Evolutionary conservation across 2,888 invertebrate genomes (phyloP).

Genomic region (Mycalesis mineus): DNA sequence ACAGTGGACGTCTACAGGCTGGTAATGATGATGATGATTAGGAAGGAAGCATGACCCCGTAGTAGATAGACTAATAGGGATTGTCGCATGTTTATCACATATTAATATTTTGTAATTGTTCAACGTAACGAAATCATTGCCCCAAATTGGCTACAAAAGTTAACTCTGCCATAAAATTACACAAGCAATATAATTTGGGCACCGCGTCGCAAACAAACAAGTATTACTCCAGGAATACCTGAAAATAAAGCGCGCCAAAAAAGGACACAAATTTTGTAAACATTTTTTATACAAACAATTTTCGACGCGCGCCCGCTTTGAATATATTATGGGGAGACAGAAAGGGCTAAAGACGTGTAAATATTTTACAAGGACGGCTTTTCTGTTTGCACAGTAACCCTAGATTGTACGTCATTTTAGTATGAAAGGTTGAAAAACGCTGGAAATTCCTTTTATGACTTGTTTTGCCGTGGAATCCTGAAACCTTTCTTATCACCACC

Average conservation of each 20-base stretch:
- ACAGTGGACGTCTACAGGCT: too few species aligned
- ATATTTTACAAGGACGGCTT: conserved; percentile 48
- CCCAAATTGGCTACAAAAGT: not conserved
- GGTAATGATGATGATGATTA: too few species aligned
- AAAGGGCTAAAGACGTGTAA: conserved; percentile 50
- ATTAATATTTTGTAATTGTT: too few species aligned
- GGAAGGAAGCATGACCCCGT: too few species aligned
- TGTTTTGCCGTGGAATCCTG: conserved; percentile 1
- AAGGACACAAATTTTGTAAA: conserved; percentile 32
- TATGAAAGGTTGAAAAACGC: conserved; percentile 21
- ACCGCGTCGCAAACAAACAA: conserved; percentile 9
- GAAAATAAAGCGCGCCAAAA: conserved; percentile 24
- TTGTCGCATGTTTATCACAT: too few species aligned
- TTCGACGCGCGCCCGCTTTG: conserved; percentile 42
- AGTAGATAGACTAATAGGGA: too few species aligned
- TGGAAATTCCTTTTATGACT: conserved; percentile 1
- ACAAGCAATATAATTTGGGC: conserved; percentile 1
- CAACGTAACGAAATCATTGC: too few species aligned
- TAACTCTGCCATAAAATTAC: conserved; percentile 1
- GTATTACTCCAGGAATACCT: conserved; percentile 23
- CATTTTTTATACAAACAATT: conserved; percentile 50
- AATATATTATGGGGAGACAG: conserved; percentile 45
- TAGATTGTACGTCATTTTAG: conserved; percentile 24
- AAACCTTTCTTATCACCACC: not conserved
- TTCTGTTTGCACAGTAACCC: conserved; percentile 34